These are phyloP conservation scores for Zelleria hepariella DNA, from an alignment of 2,888 invertebrate species.

Conservation along the genomic window DNA sequence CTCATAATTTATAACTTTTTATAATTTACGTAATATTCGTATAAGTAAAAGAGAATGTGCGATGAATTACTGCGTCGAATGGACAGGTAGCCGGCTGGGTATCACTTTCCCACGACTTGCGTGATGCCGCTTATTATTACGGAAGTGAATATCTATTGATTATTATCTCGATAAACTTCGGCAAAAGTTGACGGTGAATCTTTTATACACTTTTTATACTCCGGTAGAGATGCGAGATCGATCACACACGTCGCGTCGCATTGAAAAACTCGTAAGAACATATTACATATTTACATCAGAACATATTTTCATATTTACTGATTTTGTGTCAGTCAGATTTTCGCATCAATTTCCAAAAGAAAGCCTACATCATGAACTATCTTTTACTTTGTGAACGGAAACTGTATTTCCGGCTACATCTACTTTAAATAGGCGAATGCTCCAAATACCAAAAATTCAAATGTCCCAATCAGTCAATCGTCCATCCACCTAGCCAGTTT, in stretches of 20 bases:
- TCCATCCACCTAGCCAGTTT: not conserved
- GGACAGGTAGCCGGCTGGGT: not conserved
- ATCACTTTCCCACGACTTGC: slow-evolving; percentile 4
- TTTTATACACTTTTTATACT: not conserved
- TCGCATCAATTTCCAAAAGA: no score
- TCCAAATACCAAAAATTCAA: not conserved
- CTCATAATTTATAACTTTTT: not conserved
- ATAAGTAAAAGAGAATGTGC: not conserved
- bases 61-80: not conserved
- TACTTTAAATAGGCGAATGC: not conserved
- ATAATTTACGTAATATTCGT: not conserved
- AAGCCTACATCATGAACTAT: no score
- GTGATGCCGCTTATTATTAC: not conserved
- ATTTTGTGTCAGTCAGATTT: no score
- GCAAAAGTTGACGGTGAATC: not conserved
- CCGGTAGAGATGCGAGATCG: not conserved
- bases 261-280: no score
- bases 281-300: no score
- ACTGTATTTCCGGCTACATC: not conserved
- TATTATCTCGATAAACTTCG: not conserved
- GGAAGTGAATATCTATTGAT: not conserved
- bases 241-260: not conserved
- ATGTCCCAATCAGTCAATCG: not conserved
- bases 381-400: no score
- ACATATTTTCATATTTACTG: no score